Evolutionary conservation across 2,888 invertebrate genomes (phyloP), one percentile per base, ranked within the genome.

Genomic region (Lingula anatina): DNA sequence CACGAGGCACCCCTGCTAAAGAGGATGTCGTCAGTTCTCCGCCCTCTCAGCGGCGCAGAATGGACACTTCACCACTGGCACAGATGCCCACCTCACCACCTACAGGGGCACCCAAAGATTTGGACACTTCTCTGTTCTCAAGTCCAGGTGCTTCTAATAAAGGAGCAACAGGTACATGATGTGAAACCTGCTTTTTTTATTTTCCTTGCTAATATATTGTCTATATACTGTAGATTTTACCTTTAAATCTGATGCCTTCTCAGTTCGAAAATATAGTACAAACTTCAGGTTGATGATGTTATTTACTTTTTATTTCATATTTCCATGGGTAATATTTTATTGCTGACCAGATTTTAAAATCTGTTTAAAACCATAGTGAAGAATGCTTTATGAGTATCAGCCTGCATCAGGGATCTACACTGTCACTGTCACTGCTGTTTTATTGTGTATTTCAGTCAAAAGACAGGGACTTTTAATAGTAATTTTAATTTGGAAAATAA

Each of bases 11-110:
- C 31, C 43, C 55, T 5, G 51, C 48, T 24, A 52, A 52, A 38
- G 63, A 60, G 36, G 62, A 60, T 18, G 53, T 53, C 12, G 23
- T 23, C 2, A 47, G 51, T 0, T 66, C 69, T 1, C 66, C 70
- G 1, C 66, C 68, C 24, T 45, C 65, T 1, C 61, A 62, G 43
- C 51, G 63, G 20, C n/a, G n/a, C n/a, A n/a, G n/a, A n/a, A n/a
- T n/a, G n/a, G 46, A 65, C 7, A 68, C 62, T n/a, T 55, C 59
- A 20, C 63, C 68, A 1, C 60, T 68, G 35, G 57, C 58, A 5
- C 62, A 60, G 2, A 48, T 68, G 36, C 69, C 71, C 2, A 64
- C 66, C 1, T 69, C 71, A 0, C 67, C 71, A 18, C 60, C 64
- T 4, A 55, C 56, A 1, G 62, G 61, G 3, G 50, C 53, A 2